Percentiles rank a stretch among this genome's conserved stretches.
Evolutionary conservation across 2,888 invertebrate genomes (phyloP).

Genomic region (Stenichneumon culpator): DNA sequence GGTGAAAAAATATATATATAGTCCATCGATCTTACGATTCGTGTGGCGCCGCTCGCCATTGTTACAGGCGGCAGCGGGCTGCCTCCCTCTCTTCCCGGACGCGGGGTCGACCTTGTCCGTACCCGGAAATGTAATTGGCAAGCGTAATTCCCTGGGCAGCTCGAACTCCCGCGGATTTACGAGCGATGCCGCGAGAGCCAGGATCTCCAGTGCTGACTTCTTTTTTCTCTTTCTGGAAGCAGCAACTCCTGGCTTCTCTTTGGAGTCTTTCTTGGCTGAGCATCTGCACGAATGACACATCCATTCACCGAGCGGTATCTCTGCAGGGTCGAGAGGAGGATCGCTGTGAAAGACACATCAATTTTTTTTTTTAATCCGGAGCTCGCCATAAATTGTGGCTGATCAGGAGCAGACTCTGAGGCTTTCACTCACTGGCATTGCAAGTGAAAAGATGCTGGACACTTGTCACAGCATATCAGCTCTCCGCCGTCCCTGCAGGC

Average conservation of each 20-base stretch:
- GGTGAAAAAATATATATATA: background rate
- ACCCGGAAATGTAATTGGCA: constrained; percentile 93
- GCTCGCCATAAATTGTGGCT: background rate
- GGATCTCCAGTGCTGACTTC: constrained; percentile 89
- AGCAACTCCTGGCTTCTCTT: constrained; percentile 67
- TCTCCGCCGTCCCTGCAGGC: constrained; percentile 98
- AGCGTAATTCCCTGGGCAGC: constrained; percentile 92
- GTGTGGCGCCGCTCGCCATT: constrained; percentile 74
- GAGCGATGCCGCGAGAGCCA: constrained; percentile 93
- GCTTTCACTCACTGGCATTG: constrained; percentile 93
- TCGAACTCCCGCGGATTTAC: constrained; percentile 97
- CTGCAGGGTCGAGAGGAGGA: constrained; percentile 95
- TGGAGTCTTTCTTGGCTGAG: constrained; percentile 81
- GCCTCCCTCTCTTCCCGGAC: constrained; percentile 80
- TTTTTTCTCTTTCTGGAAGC: constrained; percentile 78
- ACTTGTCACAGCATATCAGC: constrained; percentile 97
- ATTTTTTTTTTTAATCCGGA: background rate
- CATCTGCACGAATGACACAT: constrained; percentile 93
- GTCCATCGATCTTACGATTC: constrained; percentile 44
- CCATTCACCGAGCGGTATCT: constrained; percentile 97
- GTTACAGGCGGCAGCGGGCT: constrained; percentile 74
- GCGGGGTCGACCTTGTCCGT: constrained; percentile 90
- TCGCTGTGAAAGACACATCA: constrained; percentile 88
- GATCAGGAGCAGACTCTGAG: background rate
- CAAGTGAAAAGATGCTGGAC: constrained; percentile 98